A percentile compares a stretch with the other conserved stretches of the same genome.
These are phyloP conservation scores for Formica selysi DNA, from an alignment of 1,140 invertebrate genomes.

Conservation along the genomic window DNA sequence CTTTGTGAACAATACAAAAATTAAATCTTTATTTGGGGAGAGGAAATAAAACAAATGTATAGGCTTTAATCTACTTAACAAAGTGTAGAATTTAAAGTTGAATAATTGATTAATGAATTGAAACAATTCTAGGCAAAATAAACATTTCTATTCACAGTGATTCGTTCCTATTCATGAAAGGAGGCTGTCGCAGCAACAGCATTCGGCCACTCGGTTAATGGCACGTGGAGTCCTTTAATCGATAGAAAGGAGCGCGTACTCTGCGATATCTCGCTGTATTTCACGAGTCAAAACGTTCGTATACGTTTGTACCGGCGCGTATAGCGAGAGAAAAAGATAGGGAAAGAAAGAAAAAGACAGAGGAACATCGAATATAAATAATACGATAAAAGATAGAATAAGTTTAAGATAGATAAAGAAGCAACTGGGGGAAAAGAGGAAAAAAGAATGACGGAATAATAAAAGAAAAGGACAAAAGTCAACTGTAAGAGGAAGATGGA, in stretches of 20 bases:
- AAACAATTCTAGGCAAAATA: background rate
- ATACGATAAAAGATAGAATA: background rate
- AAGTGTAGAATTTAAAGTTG: background rate
- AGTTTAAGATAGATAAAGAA: constrained; percentile 34
- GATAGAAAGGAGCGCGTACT: constrained; percentile 72
- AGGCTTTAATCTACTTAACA: background rate
- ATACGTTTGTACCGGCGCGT: too few species aligned
- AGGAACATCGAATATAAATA: background rate
- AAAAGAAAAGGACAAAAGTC: background rate
- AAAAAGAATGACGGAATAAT: constrained; percentile 28
- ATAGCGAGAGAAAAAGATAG: background rate
- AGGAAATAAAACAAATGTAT: background rate
- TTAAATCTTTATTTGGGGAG: background rate
- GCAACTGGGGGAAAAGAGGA: constrained; percentile 19
- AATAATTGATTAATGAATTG: background rate
- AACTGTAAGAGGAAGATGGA: background rate
- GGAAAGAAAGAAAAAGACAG: background rate
- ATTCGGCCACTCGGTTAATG: constrained; percentile 69
- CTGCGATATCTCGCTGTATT: constrained; percentile 68
- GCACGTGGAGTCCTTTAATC: constrained; percentile 68
- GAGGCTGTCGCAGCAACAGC: constrained; percentile 47
- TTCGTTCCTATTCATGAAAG: background rate
- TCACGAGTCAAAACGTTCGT: constrained; percentile 27
- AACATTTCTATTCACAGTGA: background rate
- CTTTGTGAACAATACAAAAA: background rate